Evolutionary conservation across 2,113 vertebrate species (phyloP).

Genomic region (Colius striatus): DNA sequence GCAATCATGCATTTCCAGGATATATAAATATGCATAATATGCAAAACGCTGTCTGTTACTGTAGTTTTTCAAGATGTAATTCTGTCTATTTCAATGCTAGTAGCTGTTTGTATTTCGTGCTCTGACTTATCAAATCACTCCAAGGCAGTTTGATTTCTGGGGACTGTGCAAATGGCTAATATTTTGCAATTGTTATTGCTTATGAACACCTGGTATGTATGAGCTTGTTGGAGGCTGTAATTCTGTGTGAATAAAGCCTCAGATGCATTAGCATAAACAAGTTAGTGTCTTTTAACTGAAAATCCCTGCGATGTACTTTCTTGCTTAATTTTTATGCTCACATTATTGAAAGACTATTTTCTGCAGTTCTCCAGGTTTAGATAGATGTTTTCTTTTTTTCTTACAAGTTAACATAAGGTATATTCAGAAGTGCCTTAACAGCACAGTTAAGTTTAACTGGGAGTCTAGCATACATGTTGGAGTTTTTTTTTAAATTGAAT

Average conservation of each 20-base stretch:
- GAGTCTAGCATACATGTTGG: neutral
- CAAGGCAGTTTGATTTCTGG: neutral
- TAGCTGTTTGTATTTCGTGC: slow-evolving; percentile 20
- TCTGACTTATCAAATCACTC: neutral
- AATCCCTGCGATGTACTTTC: neutral
- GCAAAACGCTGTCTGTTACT: slow-evolving; percentile 32
- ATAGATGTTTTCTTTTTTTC: neutral
- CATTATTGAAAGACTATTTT: neutral
- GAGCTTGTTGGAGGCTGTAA: neutral
- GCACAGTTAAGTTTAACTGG: neutral
- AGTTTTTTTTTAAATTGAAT: neutral
- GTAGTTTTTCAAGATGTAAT: slow-evolving; percentile 31
- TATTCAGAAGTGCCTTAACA: neutral
- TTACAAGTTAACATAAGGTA: neutral
- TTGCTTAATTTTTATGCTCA: neutral
- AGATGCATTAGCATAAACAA: neutral
- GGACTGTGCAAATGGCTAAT: neutral
- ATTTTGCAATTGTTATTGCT: neutral
- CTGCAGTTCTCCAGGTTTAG: neutral
- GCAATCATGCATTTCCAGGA: slow-evolving; percentile 26
- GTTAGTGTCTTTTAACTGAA: neutral
- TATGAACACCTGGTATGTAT: neutral
- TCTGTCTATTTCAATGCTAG: slow-evolving; percentile 29
- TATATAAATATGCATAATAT: slow-evolving; percentile 55
- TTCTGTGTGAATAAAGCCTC: neutral